Percentiles rank a stretch among this genome's conserved stretches.
These are phyloP conservation scores for Oscheius onirici DNA, from an alignment of 2,888 invertebrate species.

Conservation along the genomic window DNA sequence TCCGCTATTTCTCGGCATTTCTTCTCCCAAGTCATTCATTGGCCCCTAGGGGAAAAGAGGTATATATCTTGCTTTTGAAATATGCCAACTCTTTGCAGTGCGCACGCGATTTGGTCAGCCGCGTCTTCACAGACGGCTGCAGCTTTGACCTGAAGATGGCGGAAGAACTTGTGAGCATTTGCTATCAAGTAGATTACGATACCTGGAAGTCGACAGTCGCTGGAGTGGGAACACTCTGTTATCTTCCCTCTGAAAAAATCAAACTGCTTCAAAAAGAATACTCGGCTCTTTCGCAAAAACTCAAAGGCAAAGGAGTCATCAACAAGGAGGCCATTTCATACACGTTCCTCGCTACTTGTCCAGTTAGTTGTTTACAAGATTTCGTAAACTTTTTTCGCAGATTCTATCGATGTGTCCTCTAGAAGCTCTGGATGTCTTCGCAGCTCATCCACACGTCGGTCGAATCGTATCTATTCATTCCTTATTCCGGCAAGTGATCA, in stretches of 20 bases:
- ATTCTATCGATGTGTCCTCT: constrained; percentile 15
- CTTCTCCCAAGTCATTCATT: constrained; percentile 26
- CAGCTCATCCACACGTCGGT: constrained; percentile 50
- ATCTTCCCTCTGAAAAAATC: background rate
- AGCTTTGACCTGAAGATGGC: background rate
- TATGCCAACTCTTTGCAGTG: background rate
- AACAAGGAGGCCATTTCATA: constrained; percentile 9
- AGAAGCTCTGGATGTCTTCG: constrained; percentile 43
- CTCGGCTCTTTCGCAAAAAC: background rate
- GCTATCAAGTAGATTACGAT: background rate
- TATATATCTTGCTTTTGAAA: background rate
- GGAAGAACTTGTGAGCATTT: constrained; percentile 15
- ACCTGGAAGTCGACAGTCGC: background rate
- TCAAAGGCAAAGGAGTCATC: constrained; percentile 3
- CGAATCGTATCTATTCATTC: constrained; percentile 59
- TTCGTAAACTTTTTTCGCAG: background rate
- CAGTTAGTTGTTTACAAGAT: background rate
- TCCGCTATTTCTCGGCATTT: background rate
- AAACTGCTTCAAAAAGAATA: constrained; percentile 7
- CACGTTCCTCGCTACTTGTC: constrained; percentile 25
- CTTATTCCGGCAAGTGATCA: constrained; percentile 38
- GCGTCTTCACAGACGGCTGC: background rate
- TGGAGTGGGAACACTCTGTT: background rate
- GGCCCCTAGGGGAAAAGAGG: constrained; percentile 12
- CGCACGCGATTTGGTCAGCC: background rate